Conservation (phyloP, 2,797 vertebrate species). For the Glossophaga mutica region DNA sequence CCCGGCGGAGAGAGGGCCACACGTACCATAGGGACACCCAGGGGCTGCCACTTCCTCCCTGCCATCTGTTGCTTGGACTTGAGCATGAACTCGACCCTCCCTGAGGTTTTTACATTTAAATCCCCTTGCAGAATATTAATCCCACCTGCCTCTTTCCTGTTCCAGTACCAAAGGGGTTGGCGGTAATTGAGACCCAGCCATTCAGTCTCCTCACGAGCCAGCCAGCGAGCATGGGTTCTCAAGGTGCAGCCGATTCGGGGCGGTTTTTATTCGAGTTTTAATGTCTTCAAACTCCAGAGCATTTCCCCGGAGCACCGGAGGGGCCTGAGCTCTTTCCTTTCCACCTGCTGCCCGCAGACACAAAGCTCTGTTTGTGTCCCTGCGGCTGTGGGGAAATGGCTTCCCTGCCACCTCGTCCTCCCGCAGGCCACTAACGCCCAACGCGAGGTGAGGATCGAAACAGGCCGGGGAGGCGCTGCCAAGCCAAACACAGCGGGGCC, state of each 20-base stretch:
- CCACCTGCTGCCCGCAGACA: slow-evolving; percentile 73
- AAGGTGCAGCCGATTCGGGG: neutral
- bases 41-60: no score
- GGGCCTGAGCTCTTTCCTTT: slow-evolving; percentile 33
- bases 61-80: neutral
- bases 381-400: neutral
- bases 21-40: rapidly evolving
- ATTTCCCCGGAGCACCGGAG: neutral
- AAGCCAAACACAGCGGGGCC: slow-evolving; percentile 81
- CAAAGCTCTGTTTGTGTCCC: slow-evolving; percentile 71
- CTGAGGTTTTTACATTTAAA: neutral
- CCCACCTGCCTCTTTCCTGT: neutral
- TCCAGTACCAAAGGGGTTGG: neutral
- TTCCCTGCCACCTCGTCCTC: slow-evolving; percentile 56
- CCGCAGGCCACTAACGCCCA: slow-evolving; percentile 60
- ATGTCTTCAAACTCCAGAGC: slow-evolving; percentile 52
- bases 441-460: slow-evolving; percentile 44
- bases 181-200: neutral
- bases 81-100: neutral
- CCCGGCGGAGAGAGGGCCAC: neutral
- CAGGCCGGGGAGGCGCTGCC: slow-evolving; percentile 69
- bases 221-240: slow-evolving; percentile 9
- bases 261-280: slow-evolving; percentile 53
- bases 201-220: rapidly evolving
- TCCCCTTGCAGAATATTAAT: slow-evolving; percentile 15